Base-by-base conservation (phyloP, 2,888 invertebrate species). In the Patella pellucida region DNA sequence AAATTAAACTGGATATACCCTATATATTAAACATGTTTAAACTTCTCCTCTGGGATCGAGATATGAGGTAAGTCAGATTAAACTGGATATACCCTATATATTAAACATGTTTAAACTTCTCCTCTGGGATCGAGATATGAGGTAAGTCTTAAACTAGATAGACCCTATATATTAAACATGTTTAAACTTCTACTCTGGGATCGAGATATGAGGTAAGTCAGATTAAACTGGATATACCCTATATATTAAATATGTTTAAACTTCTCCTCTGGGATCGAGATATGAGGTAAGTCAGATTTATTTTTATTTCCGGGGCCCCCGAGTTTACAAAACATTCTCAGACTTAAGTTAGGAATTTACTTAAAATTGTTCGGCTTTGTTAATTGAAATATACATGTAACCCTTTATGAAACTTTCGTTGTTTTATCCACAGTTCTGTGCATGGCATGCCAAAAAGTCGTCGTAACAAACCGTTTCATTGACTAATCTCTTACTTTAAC, bases 231-330 rank as follows among this genome's bases (percentile, higher is more conserved):
- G 92, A 92, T 41, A 87, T 88, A 72, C 91, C 95, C 72, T 96
- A 95, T 90, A 97, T 99, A 88, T 94, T 99, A 86, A 99, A 99
- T 93, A 96, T 97, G 88, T 94, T 99, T 77, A 94, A 95, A 77
- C 94, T 99, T 93, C 92, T 98, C 84, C 93, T 99, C 15, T 98
- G 98, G 97, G 99, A 99, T 92, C 93, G 95, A 77, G 98, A 99
- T 91, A 94, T 94, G 89, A 94, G 97, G 92, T 94, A 82, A 84
- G 79, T 79, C 0, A 16, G 11, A 62, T 19, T 23, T 5, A 19
- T 62, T 19, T 15, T n/a, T 14, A 14, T 52, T 31, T 31, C 31
- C 5, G n/a, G 31, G n/a, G n/a, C n/a, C 5, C 4, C 31, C 31
- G 31, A 31, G 31, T 31, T 31, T 7, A 31, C 31, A 31, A 31